These are phyloP conservation scores for Chionoecetes opilio DNA, from an alignment of 1,140 invertebrate species.

Conservation along the genomic window DNA sequence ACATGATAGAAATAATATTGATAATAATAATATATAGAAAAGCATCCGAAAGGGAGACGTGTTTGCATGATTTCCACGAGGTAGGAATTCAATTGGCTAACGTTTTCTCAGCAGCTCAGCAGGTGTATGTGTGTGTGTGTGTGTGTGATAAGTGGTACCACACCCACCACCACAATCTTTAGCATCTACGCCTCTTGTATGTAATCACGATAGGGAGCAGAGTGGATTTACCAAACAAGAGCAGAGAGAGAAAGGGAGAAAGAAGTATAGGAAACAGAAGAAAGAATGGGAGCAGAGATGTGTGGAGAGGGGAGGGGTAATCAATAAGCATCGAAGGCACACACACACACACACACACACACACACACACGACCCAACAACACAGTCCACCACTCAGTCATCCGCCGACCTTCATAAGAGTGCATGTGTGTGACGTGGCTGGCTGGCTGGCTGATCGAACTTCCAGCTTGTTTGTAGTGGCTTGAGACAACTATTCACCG, in stretches of 20 bases:
- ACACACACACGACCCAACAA: too few species aligned
- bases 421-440: too few species aligned
- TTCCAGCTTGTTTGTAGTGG: background rate
- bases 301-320: background rate
- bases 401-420: background rate
- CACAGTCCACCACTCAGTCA: background rate
- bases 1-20: background rate
- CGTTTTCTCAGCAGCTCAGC: background rate
- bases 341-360: too few species aligned
- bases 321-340: conserved; percentile 27
- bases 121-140: conserved; percentile 5
- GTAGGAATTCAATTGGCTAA: background rate
- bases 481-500: background rate
- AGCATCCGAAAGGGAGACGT: background rate
- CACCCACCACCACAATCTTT: background rate
- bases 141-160: background rate
- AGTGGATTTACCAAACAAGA: background rate
- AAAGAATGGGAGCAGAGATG: background rate
- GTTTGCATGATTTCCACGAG: too few species aligned
- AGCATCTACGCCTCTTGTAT: too few species aligned
- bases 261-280: background rate
- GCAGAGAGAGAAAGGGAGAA: background rate
- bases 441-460: too few species aligned
- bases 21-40: background rate
- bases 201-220: background rate